Conservation (phyloP, 2,113 vertebrate genomes). For the Neogobius melanostomus region DNA sequence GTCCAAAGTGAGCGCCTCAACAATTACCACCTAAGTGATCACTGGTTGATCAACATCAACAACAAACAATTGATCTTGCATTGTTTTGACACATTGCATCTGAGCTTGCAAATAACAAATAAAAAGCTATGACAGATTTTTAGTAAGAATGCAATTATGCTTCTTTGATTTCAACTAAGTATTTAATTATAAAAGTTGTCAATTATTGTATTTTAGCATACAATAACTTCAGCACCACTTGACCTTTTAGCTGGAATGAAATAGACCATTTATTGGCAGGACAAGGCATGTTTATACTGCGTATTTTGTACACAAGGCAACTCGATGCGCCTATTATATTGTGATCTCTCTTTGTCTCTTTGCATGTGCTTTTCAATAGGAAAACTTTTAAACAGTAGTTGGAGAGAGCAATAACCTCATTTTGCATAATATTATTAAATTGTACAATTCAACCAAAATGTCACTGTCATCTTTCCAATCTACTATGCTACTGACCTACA, state of each 20-base stretch:
- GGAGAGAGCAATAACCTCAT: neutral
- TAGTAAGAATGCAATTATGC: no score
- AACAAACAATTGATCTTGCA: no score
- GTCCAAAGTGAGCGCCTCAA: neutral
- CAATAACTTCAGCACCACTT: no score
- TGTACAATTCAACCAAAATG: neutral
- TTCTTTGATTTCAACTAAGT: no score
- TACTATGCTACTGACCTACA: neutral
- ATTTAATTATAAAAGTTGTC: no score
- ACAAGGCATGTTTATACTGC: no score
- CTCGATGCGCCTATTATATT: no score
- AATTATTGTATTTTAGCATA: no score
- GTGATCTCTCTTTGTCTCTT: neutral
- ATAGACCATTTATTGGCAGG: no score
- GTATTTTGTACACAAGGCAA: no score
- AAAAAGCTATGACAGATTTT: no score
- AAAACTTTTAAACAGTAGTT: constrained; percentile 7
- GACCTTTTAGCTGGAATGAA: no score
- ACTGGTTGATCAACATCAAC: neutral
- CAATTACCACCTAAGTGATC: neutral
- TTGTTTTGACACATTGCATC: neutral
- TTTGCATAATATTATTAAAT: neutral
- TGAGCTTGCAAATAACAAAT: neutral
- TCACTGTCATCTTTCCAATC: neutral
- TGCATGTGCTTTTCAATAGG: neutral